phyloP scores from a whole-genome alignment of 2,113 vertebrate genomes.

The Willisornis vidua region DNA sequence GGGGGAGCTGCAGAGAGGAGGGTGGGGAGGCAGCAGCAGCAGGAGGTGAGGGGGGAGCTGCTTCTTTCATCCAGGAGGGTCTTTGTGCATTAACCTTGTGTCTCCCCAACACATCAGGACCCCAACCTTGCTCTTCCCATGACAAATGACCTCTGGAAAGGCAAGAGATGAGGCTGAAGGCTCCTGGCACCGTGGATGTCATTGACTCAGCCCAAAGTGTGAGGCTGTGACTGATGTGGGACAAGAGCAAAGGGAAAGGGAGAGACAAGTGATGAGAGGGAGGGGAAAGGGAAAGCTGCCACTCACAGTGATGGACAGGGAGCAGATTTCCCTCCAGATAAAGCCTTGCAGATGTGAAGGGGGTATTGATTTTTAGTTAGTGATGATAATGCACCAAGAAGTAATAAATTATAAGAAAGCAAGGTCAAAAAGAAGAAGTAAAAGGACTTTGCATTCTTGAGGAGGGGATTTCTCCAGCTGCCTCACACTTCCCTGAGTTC shows the following conservation, averaged over 20 bases:
- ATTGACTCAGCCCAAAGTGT: background rate
- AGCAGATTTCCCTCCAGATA: constrained; percentile 78
- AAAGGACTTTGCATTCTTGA: constrained; percentile 67
- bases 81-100: constrained; percentile 35
- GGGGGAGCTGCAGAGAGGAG: constrained; percentile 33
- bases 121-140: background rate
- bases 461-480: constrained; percentile 50
- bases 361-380: constrained; percentile 80
- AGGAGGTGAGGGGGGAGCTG: background rate
- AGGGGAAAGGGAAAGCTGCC: constrained; percentile 66
- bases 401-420: constrained; percentile 78
- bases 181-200: background rate
- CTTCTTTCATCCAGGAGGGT: constrained; percentile 26
- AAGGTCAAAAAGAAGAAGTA: constrained; percentile 73
- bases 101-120: background rate
- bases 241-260: constrained; percentile 4
- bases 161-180: background rate
- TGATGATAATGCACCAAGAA: constrained; percentile 77
- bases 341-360: constrained; percentile 77
- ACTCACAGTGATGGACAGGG: constrained; percentile 73
- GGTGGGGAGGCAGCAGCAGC: constrained; percentile 5
- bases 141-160: constrained; percentile 23
- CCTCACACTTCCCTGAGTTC: constrained; percentile 64
- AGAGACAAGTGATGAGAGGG: background rate
- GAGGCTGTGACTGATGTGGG: constrained; percentile 70